phyloP scores from a whole-genome alignment of 1,140 invertebrate species.

The Leptoteleia sp. region DNA sequence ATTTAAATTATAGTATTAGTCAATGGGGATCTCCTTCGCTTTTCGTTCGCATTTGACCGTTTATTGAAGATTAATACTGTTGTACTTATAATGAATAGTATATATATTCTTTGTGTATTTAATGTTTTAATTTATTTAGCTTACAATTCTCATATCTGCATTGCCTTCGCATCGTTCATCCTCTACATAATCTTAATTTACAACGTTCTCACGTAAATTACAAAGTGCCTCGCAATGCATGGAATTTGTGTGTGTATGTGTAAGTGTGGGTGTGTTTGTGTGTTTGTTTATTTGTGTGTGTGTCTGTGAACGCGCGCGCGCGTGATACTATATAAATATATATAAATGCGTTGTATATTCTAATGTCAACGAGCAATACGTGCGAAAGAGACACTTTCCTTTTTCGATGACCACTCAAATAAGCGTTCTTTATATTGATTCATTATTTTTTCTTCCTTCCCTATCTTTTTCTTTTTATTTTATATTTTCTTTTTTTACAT shows the following conservation, averaged over 20 bases:
- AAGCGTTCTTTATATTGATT: too few relatives aligned
- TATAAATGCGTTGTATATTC: conserved; percentile 26
- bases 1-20: conserved; percentile 70
- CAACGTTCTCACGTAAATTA: too few relatives aligned
- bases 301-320: too few relatives aligned
- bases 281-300: too few relatives aligned
- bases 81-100: conserved; percentile 74
- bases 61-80: conserved; percentile 76
- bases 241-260: conserved; percentile 45
- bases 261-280: too few relatives aligned
- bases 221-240: conserved; percentile 12
- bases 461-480: too few relatives aligned
- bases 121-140: conserved; percentile 55
- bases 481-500: too few relatives aligned
- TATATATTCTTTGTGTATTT: conserved; percentile 68
- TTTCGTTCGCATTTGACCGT: conserved; percentile 55
- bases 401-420: conserved; percentile 28
- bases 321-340: conserved; percentile 52
- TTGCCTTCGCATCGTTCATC: conserved; percentile 19
- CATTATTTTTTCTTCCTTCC: too few relatives aligned
- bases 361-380: conserved; percentile 41
- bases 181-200: conserved; percentile 52
- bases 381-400: conserved; percentile 51
- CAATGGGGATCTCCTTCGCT: conserved; percentile 63
- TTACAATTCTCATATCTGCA: conserved; percentile 36